A percentile compares a stretch with the other conserved stretches of the same genome.
phyloP scores from a whole-genome alignment of 2,888 invertebrate species.

The Zootermopsis nevadensis region DNA sequence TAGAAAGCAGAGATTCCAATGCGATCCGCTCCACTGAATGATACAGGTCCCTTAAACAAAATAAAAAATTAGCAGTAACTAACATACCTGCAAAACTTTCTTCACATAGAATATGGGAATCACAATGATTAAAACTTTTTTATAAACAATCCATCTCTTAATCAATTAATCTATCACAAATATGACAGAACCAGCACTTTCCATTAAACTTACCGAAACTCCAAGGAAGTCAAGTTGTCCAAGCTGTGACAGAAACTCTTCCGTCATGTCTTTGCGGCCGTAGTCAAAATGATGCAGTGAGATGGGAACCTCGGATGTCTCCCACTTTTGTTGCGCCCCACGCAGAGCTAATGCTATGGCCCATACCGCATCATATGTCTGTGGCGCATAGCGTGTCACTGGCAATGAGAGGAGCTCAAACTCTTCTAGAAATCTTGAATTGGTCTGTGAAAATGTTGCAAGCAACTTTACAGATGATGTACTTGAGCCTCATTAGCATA shows the following conservation, averaged over 20 bases:
- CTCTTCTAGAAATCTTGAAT: constrained; percentile 72
- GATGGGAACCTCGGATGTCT: constrained; percentile 59
- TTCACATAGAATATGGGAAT: no score
- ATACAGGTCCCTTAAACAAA: constrained; percentile 83
- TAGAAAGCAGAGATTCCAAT: constrained; percentile 88
- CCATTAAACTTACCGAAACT: constrained; percentile 78
- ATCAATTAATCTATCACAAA: neutral
- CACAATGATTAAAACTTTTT: no score
- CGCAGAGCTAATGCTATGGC: constrained; percentile 83
- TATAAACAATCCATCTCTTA: no score
- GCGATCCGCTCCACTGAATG: constrained; percentile 89
- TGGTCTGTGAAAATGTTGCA: constrained; percentile 66
- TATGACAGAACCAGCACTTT: neutral
- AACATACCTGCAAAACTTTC: no score
- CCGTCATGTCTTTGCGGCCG: constrained; percentile 77
- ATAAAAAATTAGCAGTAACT: neutral
- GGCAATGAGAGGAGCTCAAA: constrained; percentile 63
- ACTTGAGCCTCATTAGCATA: no score
- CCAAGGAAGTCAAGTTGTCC: constrained; percentile 82
- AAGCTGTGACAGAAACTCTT: constrained; percentile 77
- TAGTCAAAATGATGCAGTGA: constrained; percentile 77
- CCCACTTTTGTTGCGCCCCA: constrained; percentile 71
- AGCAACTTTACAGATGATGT: no score
- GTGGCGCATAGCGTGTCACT: constrained; percentile 72
- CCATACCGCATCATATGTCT: constrained; percentile 93